Evolutionary conservation across 53 echinoderm and acorn worm genomes (phyloP).

Genomic region (Pentamera pediparva): DNA sequence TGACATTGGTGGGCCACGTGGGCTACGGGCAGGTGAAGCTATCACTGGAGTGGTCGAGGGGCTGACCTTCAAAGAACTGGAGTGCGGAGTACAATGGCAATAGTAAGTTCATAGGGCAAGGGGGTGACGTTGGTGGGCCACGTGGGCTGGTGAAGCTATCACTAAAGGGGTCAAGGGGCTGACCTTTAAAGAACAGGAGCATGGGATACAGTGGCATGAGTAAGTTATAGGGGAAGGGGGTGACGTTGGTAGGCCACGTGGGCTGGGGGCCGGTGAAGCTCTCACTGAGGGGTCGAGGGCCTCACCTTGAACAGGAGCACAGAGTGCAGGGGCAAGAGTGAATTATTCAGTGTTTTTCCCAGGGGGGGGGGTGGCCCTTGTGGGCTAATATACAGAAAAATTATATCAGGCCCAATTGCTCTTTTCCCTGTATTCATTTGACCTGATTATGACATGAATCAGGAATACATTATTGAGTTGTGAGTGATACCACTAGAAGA

Average conservation of each 20-base stretch:
- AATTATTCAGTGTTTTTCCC: conserved; percentile 35
- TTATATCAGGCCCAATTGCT: too few species aligned
- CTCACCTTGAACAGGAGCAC: conserved; percentile 12
- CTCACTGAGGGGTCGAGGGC: not conserved
- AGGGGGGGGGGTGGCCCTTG: not conserved
- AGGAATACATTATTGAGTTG: too few species aligned
- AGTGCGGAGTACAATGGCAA: conserved; percentile 48
- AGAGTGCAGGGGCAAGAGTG: conserved; percentile 63
- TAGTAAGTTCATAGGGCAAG: conserved; percentile 27
- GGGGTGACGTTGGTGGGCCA: not conserved
- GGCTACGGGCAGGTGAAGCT: not conserved
- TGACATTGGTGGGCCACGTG: not conserved
- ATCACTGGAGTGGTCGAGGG: not conserved
- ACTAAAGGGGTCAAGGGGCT: not conserved
- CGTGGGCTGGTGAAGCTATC: not conserved
- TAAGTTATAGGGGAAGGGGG: conserved; percentile 35
- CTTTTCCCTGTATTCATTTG: too few species aligned
- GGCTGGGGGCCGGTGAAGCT: not conserved
- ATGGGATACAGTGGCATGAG: conserved; percentile 1
- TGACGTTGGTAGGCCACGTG: not conserved
- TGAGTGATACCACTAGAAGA: too few species aligned
- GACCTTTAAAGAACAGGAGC: not conserved
- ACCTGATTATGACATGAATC: too few species aligned
- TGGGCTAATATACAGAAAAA: too few species aligned
- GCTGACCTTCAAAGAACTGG: conserved; percentile 7